A percentile compares a stretch with the other conserved stretches of the same genome.
phyloP scores from a whole-genome alignment of 2,888 invertebrate species.

The Drosophila emarginata region DNA sequence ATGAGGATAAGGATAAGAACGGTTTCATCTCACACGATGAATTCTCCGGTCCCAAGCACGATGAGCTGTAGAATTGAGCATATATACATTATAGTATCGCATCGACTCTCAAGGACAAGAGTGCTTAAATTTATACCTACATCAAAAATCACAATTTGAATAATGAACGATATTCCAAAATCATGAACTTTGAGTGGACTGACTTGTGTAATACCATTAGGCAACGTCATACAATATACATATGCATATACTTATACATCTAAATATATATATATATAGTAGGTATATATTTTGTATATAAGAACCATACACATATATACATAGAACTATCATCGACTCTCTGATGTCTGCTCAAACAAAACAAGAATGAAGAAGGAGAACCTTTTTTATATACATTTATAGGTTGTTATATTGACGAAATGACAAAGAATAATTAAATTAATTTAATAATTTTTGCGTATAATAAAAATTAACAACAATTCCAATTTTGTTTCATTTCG shows the following conservation, averaged over 20 bases:
- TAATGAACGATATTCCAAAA: slow-evolving; percentile 38
- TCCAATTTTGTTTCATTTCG: not conserved
- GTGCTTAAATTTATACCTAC: slow-evolving; percentile 63
- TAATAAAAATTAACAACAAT: slow-evolving; percentile 47
- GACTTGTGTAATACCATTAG: slow-evolving; percentile 29
- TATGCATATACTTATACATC: slow-evolving; percentile 39
- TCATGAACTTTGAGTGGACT: slow-evolving; percentile 45
- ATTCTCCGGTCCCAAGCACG: slow-evolving; percentile 98
- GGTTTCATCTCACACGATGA: slow-evolving; percentile 97
- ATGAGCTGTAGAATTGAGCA: slow-evolving; percentile 89
- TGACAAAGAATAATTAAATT: slow-evolving; percentile 24
- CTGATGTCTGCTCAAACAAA: slow-evolving; percentile 33
- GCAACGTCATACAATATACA: slow-evolving; percentile 13
- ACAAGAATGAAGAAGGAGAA: slow-evolving; percentile 37
- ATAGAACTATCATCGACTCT: slow-evolving; percentile 19
- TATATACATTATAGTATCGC: not conserved
- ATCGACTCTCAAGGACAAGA: slow-evolving; percentile 36
- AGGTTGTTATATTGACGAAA: slow-evolving; percentile 67
- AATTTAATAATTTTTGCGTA: slow-evolving; percentile 31
- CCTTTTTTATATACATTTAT: slow-evolving; percentile 75
- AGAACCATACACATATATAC: slow-evolving; percentile 24
- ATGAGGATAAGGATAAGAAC: slow-evolving; percentile 98
- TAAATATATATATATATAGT: slow-evolving; percentile 37
- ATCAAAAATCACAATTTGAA: slow-evolving; percentile 37
- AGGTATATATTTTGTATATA: slow-evolving; percentile 50